Percentiles rank a stretch among this genome's conserved stretches.
Evolutionary conservation across 2,797 vertebrate species (phyloP).

Genomic region (Erethizon dorsatum): DNA sequence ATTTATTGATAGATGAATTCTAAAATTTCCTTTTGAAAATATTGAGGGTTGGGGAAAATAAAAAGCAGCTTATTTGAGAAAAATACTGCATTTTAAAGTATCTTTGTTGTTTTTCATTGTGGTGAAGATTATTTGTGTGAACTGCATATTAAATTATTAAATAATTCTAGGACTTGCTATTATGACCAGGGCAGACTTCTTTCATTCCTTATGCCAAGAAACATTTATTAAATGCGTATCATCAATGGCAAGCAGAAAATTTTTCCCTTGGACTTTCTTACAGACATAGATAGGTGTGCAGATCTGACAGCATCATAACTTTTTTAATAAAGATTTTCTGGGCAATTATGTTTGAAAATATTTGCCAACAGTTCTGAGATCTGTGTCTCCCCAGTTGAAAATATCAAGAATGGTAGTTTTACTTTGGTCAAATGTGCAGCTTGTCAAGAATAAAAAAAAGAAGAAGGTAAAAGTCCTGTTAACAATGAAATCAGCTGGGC

Average conservation of each 20-base stretch:
- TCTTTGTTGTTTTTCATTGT: not conserved
- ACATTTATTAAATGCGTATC: not conserved
- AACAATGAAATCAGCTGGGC: not conserved
- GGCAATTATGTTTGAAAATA: conserved; percentile 24
- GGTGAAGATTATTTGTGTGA: not conserved
- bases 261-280: not conserved
- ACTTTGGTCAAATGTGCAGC: not conserved
- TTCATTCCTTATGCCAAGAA: conserved; percentile 13
- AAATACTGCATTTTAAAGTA: conserved; percentile 22
- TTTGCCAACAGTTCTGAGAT: not conserved
- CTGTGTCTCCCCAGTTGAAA: conserved; percentile 34
- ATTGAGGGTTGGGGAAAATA: not conserved
- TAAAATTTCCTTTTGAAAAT: conserved; percentile 14
- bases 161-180: not conserved
- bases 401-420: not conserved
- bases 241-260: not conserved
- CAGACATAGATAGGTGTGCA: not conserved
- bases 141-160: conserved; percentile 32
- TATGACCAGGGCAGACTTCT: not conserved
- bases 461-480: not conserved
- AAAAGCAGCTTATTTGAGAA: not conserved
- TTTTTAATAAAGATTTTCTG: conserved; percentile 16
- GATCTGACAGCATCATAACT: not conserved
- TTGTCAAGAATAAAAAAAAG: not conserved
- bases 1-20: not conserved